A percentile compares a stretch with the other conserved stretches of the same genome.
Conservation (phyloP, 1,140 invertebrate species). For the Tetragonula clypearis region DNA sequence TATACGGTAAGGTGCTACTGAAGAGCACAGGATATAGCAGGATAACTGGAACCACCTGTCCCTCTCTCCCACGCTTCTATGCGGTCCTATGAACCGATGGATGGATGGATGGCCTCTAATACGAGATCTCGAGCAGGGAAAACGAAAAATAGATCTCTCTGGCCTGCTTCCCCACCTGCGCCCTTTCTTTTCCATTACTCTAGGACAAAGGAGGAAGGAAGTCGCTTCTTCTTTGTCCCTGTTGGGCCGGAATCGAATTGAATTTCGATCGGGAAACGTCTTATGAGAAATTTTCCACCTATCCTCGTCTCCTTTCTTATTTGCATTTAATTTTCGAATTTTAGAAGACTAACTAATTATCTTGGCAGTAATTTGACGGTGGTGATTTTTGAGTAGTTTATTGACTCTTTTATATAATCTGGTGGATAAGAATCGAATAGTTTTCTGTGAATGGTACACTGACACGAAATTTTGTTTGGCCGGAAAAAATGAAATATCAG, state of each 20-base stretch:
- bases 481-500: slow-evolving; percentile 19
- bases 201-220: slow-evolving; percentile 68
- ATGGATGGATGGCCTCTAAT: slow-evolving; percentile 56
- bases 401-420: neutral
- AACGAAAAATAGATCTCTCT: slow-evolving; percentile 66
- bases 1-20: slow-evolving; percentile 73
- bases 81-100: slow-evolving; percentile 54
- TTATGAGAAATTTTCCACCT: neutral
- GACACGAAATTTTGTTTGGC: neutral
- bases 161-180: slow-evolving; percentile 51
- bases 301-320: neutral
- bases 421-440: neutral
- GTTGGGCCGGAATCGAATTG: slow-evolving; percentile 53
- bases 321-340: neutral
- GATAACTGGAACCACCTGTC: slow-evolving; percentile 74
- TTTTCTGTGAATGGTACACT: neutral
- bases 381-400: too few relatives aligned
- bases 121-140: slow-evolving; percentile 37
- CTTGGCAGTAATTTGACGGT: too few relatives aligned
- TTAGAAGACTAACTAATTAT: neutral
- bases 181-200: slow-evolving; percentile 64
- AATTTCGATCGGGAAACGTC: slow-evolving; percentile 55
- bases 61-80: slow-evolving; percentile 75
- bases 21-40: slow-evolving; percentile 53
- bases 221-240: slow-evolving; percentile 33